Evolutionary conservation across 2,888 invertebrate species (phyloP).

Genomic region (Schizaphis graminum): DNA sequence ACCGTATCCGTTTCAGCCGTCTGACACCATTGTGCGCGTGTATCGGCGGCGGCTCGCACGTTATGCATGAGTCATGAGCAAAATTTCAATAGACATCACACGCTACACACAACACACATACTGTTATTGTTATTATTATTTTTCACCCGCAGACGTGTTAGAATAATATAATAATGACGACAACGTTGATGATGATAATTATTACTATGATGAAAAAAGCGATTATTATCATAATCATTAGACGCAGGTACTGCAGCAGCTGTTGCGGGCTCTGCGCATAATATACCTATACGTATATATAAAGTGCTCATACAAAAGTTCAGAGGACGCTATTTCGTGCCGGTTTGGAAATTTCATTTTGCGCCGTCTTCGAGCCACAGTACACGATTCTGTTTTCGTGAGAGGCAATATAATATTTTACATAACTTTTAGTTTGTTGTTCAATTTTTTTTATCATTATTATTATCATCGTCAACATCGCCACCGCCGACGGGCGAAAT

Average conservation of each 20-base stretch:
- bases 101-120: neutral
- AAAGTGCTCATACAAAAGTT: no score
- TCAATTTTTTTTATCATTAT: neutral
- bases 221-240: neutral
- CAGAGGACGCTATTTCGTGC: neutral
- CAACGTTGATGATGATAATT: neutral
- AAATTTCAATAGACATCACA: constrained; percentile 56
- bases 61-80: constrained; percentile 57
- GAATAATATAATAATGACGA: constrained; percentile 24
- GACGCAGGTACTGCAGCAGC: neutral
- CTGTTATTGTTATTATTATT: neutral
- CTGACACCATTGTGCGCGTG: constrained; percentile 40
- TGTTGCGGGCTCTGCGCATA: neutral
- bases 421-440: neutral
- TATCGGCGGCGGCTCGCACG: constrained; percentile 6
- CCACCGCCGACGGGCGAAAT: neutral
- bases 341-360: neutral
- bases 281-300: no score
- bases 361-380: no score
- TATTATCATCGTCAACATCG: neutral
- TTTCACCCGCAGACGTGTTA: constrained; percentile 19
- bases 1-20: constrained; percentile 45
- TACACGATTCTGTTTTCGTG: neutral
- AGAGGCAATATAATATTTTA: neutral
- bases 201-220: neutral